Percentiles rank a stretch among this genome's conserved stretches.
Conservation (phyloP, 2,797 vertebrate genomes). For the Rhabdomys pumilio region DNA sequence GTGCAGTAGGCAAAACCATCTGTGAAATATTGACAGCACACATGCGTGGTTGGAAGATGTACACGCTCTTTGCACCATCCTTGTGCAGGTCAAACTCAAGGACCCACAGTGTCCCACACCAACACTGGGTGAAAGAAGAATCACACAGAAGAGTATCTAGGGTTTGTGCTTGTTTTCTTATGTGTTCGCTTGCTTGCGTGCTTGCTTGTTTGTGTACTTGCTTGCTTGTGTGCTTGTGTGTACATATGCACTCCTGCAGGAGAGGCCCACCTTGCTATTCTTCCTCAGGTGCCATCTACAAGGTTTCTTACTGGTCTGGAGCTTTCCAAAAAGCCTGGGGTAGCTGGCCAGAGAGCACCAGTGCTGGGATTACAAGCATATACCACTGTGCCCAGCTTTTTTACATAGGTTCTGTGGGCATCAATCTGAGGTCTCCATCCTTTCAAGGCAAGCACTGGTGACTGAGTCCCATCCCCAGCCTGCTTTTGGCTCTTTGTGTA, state of each 20-base stretch:
- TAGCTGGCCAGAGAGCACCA: background rate
- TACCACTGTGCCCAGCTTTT: background rate
- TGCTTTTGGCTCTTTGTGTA: background rate
- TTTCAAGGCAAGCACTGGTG: background rate
- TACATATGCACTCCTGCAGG: too few species aligned
- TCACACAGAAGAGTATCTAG: background rate
- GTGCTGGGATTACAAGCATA: background rate
- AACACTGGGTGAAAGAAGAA: background rate
- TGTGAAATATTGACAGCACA: background rate
- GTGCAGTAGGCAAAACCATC: background rate
- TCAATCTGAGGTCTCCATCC: background rate
- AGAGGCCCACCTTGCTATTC: background rate
- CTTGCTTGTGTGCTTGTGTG: background rate
- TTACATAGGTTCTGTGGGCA: too few species aligned
- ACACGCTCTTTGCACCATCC: background rate
- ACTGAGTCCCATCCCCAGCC: background rate
- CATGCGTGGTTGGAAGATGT: background rate
- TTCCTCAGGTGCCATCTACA: background rate
- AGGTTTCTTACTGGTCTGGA: background rate
- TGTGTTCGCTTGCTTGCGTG: background rate
- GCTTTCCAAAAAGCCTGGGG: background rate
- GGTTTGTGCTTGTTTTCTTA: background rate
- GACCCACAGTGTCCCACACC: background rate
- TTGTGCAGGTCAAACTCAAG: background rate
- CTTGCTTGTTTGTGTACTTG: too few species aligned